Conservation (phyloP, 2,113 vertebrate species). For the Hippocampus barbouri region DNA sequence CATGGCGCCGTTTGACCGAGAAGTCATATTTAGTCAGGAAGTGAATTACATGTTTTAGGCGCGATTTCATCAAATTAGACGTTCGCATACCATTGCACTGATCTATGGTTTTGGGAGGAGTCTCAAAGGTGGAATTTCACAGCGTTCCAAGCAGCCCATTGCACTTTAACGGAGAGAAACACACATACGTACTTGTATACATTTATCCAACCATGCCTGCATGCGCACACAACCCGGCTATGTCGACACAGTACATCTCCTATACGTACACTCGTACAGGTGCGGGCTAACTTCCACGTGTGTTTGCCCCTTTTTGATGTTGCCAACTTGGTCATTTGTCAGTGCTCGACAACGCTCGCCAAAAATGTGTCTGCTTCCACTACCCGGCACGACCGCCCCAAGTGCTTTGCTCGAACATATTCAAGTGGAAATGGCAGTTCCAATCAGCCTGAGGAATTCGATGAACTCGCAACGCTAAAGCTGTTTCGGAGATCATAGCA, state of each 20-base stretch:
- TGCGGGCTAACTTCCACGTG: slow-evolving; percentile 38
- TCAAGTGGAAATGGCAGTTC: not conserved
- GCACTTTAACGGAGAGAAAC: slow-evolving; percentile 7
- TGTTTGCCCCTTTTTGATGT: slow-evolving; percentile 26
- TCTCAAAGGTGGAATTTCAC: slow-evolving; percentile 53
- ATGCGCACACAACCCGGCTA: slow-evolving; percentile 27
- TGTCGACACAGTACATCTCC: slow-evolving; percentile 35
- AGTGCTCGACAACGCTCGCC: slow-evolving; percentile 30
- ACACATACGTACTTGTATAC: slow-evolving; percentile 9
- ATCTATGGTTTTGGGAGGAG: slow-evolving; percentile 31
- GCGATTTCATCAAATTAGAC: slow-evolving; percentile 32
- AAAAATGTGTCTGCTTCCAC: slow-evolving; percentile 28
- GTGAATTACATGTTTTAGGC: slow-evolving; percentile 21
- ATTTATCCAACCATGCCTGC: not conserved
- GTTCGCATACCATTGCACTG: slow-evolving; percentile 20
- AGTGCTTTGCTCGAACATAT: slow-evolving; percentile 16
- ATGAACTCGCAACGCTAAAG: not conserved
- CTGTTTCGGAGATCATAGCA: not conserved
- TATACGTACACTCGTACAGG: slow-evolving; percentile 41
- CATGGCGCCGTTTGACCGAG: not conserved
- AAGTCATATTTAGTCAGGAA: slow-evolving; percentile 31
- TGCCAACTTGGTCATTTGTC: slow-evolving; percentile 49
- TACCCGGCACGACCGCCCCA: not conserved
- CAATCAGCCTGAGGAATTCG: not conserved
- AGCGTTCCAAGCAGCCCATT: slow-evolving; percentile 19